Evolutionary conservation across 1,140 invertebrate species (phyloP).

Genomic region (Drosophila kanapiae): DNA sequence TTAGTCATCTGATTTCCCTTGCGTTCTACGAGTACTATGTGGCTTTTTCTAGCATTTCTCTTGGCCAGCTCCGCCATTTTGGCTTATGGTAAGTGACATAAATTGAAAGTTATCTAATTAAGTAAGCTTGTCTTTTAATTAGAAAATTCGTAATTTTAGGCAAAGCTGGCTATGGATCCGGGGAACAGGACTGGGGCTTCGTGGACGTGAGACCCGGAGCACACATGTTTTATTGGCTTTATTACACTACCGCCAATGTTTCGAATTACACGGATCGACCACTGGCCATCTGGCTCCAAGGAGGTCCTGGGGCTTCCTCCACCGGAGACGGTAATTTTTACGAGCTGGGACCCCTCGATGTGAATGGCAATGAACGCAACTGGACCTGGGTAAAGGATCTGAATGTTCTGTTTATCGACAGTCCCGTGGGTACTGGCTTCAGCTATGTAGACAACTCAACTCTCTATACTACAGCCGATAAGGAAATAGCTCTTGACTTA

Average conservation of each 20-base stretch:
- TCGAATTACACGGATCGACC: conserved; percentile 88
- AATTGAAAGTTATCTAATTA: neutral
- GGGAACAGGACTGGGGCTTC: conserved; percentile 90
- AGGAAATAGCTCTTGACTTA: conserved; percentile 92
- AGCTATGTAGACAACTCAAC: conserved; percentile 90
- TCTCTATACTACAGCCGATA: conserved; percentile 88
- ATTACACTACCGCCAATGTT: conserved; percentile 89
- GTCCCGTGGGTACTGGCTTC: conserved; percentile 94
- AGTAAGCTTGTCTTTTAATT: neutral
- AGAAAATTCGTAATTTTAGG: conserved; percentile 16
- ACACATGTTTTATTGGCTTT: conserved; percentile 94
- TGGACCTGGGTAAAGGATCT: conserved; percentile 92
- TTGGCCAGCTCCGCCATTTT: conserved; percentile 27
- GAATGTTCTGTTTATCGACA: conserved; percentile 95
- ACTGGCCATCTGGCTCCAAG: conserved; percentile 92
- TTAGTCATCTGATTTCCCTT: no score
- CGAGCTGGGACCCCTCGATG: conserved; percentile 90
- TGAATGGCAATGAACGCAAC: conserved; percentile 88
- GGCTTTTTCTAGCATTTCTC: conserved; percentile 20
- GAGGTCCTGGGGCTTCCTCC: conserved; percentile 91
- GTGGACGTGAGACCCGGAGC: conserved; percentile 89
- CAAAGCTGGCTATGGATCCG: conserved; percentile 86
- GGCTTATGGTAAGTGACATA: conserved; percentile 35
- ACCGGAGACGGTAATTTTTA: conserved; percentile 92
- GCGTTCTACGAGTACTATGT: conserved; percentile 7